These are phyloP conservation scores for Spialia ferax DNA, from an alignment of 2,888 invertebrate species.

Conservation along the genomic window DNA sequence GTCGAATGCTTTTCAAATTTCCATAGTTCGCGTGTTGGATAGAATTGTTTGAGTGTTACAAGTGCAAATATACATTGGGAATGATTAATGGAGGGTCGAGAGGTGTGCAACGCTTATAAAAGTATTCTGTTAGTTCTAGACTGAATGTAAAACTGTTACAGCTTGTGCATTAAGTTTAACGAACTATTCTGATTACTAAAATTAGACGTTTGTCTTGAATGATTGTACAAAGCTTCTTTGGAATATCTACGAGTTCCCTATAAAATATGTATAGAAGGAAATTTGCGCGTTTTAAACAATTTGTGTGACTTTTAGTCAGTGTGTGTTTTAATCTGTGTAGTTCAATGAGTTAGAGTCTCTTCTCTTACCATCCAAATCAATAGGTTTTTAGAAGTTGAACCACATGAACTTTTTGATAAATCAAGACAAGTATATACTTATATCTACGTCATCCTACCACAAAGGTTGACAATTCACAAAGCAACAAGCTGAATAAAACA, in stretches of 20 bases:
- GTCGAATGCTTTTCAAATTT: slow-evolving; percentile 37
- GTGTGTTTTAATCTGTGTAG: too few relatives aligned
- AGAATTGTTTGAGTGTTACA: slow-evolving; percentile 35
- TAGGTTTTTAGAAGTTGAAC: too few relatives aligned
- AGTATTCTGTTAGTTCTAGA: slow-evolving; percentile 3
- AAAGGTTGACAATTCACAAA: background rate
- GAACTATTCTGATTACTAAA: background rate
- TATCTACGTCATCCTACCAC: background rate
- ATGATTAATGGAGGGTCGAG: slow-evolving; percentile 31
- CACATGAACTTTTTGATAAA: too few relatives aligned
- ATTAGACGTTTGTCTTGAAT: too few relatives aligned
- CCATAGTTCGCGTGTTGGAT: slow-evolving; percentile 30
- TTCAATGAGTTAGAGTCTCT: too few relatives aligned
- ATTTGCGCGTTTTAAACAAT: too few relatives aligned
- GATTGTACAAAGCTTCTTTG: too few relatives aligned
- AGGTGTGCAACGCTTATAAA: slow-evolving; percentile 16
- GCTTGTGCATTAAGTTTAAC: background rate
- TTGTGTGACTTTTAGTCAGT: too few relatives aligned
- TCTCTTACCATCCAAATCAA: too few relatives aligned
- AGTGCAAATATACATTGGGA: slow-evolving; percentile 28
- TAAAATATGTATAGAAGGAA: too few relatives aligned
- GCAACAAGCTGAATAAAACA: slow-evolving; percentile 40
- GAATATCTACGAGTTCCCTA: too few relatives aligned
- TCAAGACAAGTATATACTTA: too few relatives aligned
- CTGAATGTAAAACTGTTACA: background rate